Evolutionary conservation across 1,140 invertebrate genomes (phyloP), one percentile per base, ranked within the genome.

Genomic region (Drosophila serrata): DNA sequence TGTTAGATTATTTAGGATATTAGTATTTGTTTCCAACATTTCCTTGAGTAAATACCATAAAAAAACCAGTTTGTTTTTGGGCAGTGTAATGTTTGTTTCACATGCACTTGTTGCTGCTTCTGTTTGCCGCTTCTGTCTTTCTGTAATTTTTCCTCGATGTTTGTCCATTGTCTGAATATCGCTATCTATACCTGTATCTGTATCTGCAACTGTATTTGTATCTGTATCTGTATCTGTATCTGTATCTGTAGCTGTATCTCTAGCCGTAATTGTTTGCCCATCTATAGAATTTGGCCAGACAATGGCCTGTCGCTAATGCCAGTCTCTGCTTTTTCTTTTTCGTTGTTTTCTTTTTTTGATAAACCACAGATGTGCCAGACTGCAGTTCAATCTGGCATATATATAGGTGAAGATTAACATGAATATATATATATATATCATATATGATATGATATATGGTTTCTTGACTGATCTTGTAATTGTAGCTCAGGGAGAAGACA

Each of bases 221-320:
- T 51, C 27, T 19, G 51, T 35, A 55, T 65, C 42, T 31, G 13
- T 17, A 24, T 13, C 42, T 46, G 19, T 2, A 17, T 22, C 9
- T 11, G 17, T 6, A 17, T 12, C 4, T 19, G 13, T 35, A 55
- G n/a, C 33, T 11, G 15, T 17, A 40, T 68, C 31, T 35, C n/a
- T n/a, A 24, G 59, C 64, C 49, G 22, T 57, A 58, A 57, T 57
- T 62, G 62, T 78, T 51, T 81, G 61, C 59, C 75, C 64, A 79
- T 73, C 82, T 78, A 79, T 76, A 69, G 75, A 86, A 79, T 76
- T 87, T 67, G 82, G 75, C 59, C 82, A 87, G 82, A 87, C 79
- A 86, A 87, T 87, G 56, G 55, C 45, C 48, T n/a, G 12, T 53
- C 40, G 29, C 31, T 40, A 53, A 51, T 74, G 73, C 56, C 60